Evolutionary conservation across 2,113 vertebrate genomes (phyloP), one percentile per base, ranked within the genome.

Genomic region (Lepus europaeus): DNA sequence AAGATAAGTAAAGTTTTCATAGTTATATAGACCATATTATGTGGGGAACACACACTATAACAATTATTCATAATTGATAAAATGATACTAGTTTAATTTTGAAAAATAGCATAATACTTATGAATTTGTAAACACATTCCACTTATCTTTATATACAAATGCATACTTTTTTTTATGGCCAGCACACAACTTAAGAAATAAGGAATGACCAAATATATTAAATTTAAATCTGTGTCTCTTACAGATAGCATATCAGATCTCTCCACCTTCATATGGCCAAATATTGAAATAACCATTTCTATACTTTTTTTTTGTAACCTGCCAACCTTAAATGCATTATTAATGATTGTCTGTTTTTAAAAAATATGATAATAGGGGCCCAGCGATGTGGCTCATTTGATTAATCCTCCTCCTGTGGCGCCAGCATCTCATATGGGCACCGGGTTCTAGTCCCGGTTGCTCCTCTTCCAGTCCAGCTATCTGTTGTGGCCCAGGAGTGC

Each of bases 31-130:
- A 2, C 3, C 33, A 63, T 59, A 33, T 16, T 68, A 27, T 3
- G 80, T 91, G 56, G 39, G 27, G 79, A 4, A 72, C 31, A 68
- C 33, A 49, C 14, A n/a, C 2, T 49, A 89, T 91, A 78, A 53
- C 49, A 9, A 49, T n/a, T 33, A 72, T 31, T 39, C 23, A 66
- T 51, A 49, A 23, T 45, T 90, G 31, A 25, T 92, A 89, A 85
- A 68, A 72, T 89, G 31, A 69, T 9, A 61, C 7, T 59, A 77
- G 13, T 12, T 82, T 77, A 92, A 70, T 27, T 89, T 5, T 64
- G 22, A 70, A 96, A 88, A 85, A 25, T 73, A 9, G n/a, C 20
- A 92, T 61, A 33, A 74, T 66, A 27, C n/a, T 94, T 90, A 56
- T 33, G 5, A 87, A 39, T 72, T 70, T 63, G 70, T n/a, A 68